Percentiles rank a stretch among this genome's conserved stretches.
These are phyloP conservation scores for Equus przewalskii DNA, from an alignment of 2,113 vertebrate genomes.

Conservation along the genomic window DNA sequence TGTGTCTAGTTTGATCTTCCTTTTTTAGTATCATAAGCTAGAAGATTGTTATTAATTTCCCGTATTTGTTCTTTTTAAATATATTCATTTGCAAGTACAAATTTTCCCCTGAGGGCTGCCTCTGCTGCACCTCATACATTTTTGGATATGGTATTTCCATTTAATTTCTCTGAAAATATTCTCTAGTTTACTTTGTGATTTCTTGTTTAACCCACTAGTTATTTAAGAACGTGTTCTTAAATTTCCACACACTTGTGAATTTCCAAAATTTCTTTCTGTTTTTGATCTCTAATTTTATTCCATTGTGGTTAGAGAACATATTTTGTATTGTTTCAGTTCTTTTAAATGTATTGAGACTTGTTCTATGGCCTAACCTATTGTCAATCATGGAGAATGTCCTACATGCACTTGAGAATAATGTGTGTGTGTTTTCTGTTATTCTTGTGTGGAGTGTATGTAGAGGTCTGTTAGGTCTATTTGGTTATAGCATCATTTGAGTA, in stretches of 20 bases:
- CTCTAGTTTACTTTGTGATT: neutral
- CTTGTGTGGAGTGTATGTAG: neutral
- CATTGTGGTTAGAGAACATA: neutral
- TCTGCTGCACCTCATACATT: neutral
- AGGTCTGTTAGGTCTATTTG: neutral
- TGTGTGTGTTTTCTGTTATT: neutral
- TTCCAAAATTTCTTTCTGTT: neutral
- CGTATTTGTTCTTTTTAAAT: neutral
- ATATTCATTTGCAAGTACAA: neutral
- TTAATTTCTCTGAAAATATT: neutral
- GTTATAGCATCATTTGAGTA: neutral
- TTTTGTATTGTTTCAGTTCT: neutral
- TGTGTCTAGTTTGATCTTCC: neutral
- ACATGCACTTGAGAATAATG: neutral
- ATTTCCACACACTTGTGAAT: neutral
- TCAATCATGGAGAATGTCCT: neutral
- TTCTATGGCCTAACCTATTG: neutral
- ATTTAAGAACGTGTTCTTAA: neutral
- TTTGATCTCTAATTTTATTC: neutral
- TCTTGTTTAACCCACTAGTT: neutral
- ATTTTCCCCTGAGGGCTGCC: neutral
- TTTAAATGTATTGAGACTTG: neutral
- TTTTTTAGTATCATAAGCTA: neutral
- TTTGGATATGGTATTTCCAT: neutral
- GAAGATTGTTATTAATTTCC: neutral